Evolutionary conservation across 2,888 invertebrate species (phyloP), one percentile per base, ranked within the genome.

Genomic region (Phytoseiulus persimilis): DNA sequence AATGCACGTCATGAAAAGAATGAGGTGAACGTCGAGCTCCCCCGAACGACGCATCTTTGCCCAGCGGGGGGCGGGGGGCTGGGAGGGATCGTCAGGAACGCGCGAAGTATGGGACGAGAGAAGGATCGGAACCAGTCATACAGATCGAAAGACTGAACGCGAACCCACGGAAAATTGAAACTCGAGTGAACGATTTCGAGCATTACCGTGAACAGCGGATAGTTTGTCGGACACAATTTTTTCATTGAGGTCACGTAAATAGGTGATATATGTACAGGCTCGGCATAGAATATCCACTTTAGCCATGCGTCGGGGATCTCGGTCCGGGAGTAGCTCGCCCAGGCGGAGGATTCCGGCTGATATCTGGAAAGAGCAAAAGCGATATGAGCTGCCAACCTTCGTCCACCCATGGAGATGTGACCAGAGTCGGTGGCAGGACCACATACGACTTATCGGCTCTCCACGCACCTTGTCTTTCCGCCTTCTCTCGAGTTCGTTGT

Each of bases 251-350:
- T 87, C 87, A 3, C 87, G 32, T 23, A 87, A 31, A 23, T 87
- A 87, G 33, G 87, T 87, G 87, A 87, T 87, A 33, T 87, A 87
- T 3, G 32, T 45, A 31, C 87, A 87, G 6, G 87, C 87, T 33
- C 87, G 87, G 32, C 87, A 39, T 6, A 87, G 87, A 87, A 87
- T 87, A 31, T 87, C 87, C 33, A 87, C 87, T 45, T 87, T 87
- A 11, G 87, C 87, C 87, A 87, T 87, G 6, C 45, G 32, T 31
- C 87, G 87, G 5, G 87, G 87, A 45, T 87, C 87, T 45, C 87
- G 32, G n/a, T 87, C 87, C 32, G 87, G 87, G 28, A 87, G 87
- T 6, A 87, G 33, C n/a, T 87, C 87, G 11, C 87, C 87, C 87
- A 87, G 33, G 87, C 87, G 87, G 28, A 87, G 32, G 31, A 87